Conservation (phyloP, 2,113 vertebrate species). For the Malurus cyaneus region DNA sequence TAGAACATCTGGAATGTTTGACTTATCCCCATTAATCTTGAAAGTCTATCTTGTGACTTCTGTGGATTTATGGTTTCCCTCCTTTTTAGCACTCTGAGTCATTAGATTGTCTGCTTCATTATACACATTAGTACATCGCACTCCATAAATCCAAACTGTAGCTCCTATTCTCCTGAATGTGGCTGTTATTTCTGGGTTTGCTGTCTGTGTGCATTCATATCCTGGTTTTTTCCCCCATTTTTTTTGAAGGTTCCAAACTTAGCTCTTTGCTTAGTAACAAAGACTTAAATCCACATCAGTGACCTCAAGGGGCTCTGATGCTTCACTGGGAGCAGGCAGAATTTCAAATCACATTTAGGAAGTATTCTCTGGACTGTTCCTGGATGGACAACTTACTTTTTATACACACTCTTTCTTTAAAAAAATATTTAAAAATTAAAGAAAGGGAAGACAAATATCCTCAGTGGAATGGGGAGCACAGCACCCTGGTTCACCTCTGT, state of each 20-base stretch:
- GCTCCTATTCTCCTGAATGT: constrained; percentile 5
- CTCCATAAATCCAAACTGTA: constrained; percentile 40
- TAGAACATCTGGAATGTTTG: constrained; percentile 57
- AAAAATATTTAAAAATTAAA: fast-evolving
- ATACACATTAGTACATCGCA: constrained; percentile 8
- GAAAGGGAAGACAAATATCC: neutral
- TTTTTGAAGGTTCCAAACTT: neutral
- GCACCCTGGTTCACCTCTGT: neutral
- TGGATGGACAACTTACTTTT: neutral
- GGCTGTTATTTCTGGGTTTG: constrained; percentile 24
- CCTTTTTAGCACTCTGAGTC: constrained; percentile 35
- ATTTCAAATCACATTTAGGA: neutral
- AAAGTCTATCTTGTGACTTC: constrained; percentile 26
- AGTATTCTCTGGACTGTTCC: neutral
- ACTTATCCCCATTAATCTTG: constrained; percentile 33
- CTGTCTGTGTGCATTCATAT: neutral
- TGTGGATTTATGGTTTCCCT: neutral
- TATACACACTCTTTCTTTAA: neutral
- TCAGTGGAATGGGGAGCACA: neutral
- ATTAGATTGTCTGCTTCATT: constrained; percentile 57
- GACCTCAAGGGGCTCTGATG: neutral
- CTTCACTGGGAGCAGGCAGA: neutral
- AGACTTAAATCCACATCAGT: neutral
- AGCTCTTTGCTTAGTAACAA: neutral
- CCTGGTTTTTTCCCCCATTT: fast-evolving